phyloP scores from a whole-genome alignment of 1,140 invertebrate species.

The Campoletis sonorensis region DNA sequence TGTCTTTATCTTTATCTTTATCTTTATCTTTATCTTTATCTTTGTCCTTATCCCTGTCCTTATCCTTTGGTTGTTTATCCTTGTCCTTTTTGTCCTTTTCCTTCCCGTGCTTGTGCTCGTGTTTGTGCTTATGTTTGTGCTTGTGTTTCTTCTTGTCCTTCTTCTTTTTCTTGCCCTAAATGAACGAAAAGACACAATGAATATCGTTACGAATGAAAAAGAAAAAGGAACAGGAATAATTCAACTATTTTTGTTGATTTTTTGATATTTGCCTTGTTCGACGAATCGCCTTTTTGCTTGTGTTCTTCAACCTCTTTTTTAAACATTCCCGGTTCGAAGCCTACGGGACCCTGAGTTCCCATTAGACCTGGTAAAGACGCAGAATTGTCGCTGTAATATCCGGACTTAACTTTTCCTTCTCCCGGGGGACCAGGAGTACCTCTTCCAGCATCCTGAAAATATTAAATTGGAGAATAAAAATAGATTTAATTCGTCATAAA shows the following conservation, averaged over 20 bases:
- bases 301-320: constrained; percentile 77
- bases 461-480: background rate
- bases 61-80: constrained; percentile 75
- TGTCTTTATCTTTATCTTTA: constrained; percentile 74
- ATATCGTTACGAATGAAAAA: background rate
- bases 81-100: constrained; percentile 80
- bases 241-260: background rate
- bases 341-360: constrained; percentile 82
- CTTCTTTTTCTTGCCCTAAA: constrained; percentile 86
- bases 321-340: constrained; percentile 90
- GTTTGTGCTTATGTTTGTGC: constrained; percentile 86
- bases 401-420: constrained; percentile 79
- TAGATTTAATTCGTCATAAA: too few relatives aligned
- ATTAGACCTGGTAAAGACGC: constrained; percentile 84
- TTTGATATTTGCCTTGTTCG: constrained; percentile 76
- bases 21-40: constrained; percentile 77
- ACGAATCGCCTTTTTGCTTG: constrained; percentile 74
- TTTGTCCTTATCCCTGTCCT: constrained; percentile 77
- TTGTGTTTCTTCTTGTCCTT: constrained; percentile 90
- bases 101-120: constrained; percentile 80
- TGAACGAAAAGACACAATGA: constrained; percentile 60
- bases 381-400: constrained; percentile 87
- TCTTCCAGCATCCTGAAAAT: constrained; percentile 60
- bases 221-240: constrained; percentile 21
- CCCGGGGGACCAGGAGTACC: constrained; percentile 44